Base-by-base conservation (phyloP, 2,797 vertebrate species). In the Gadopsis bispinosus region DNA sequence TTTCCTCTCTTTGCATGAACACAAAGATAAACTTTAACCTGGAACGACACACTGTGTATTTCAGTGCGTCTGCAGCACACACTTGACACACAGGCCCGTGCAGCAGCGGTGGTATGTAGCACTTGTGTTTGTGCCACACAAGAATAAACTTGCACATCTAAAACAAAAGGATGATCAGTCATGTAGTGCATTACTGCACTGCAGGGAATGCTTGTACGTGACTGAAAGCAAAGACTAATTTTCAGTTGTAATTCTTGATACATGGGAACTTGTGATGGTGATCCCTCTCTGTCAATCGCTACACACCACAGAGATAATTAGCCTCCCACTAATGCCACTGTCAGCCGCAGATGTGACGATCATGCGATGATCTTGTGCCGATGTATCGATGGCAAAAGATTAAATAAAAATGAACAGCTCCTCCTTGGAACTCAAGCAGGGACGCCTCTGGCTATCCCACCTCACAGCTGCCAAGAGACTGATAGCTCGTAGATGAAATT, bases 71-170 rank as follows among this genome's bases (percentile, higher is more conserved):
- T 63, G 53, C 55, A 22, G 54, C 64, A 33, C 48, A 73, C 51
- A 54, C 20, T 41, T 22, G 6, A 20, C 54, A 68, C 45, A 26
- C 75, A 54, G 66, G 47, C 54, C 45, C 0, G 26, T 53, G 73
- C 81, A 69, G 72, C 43, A 26, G 31, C 37, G 0, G 19, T 7
- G 80, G 85, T 77, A 82, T 83, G 88, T 3, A 75, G 53, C 74
- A 16, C 77, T 73, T 70, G 73, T 47, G 45, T 81, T 78, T 79
- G 70, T 62, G 54, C 48, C 0, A 39, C 67, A 20, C 90, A 91
- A 84, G 88, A 90, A 85, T 79, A 88, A 89, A 89, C 91, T 80
- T 91, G 85, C 33, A 70, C 1, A 6, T 67, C 71, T 66, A 76
- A 86, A 84, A 87, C 61, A 75, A 65, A 83, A 82, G 51, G 10